A percentile compares a stretch with the other conserved stretches of the same genome.
phyloP scores from a whole-genome alignment of 2,113 vertebrate species.

The zebrafish (Danio rerio) region GRCz12tu NC_133177.1:41524501-41525000 shows the following conservation, averaged over 20 bases:
- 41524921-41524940: too few species aligned
- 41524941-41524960: too few species aligned
- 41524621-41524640: constrained; percentile 34
- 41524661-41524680: background rate
- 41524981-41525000: too few species aligned
- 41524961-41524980: too few species aligned
- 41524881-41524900: too few species aligned
- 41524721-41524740: constrained; percentile 47
- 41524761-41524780: background rate
- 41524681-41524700: constrained; percentile 23
- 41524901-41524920: too few species aligned
- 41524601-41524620: constrained; percentile 54
- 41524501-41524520: constrained; percentile 65
- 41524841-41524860: too few species aligned
- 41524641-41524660: constrained; percentile 46
- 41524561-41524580: constrained; percentile 68
- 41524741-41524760: constrained; percentile 29
- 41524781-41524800: background rate
- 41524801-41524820: background rate
- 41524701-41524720: background rate
- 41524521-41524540: constrained; percentile 64
- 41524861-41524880: too few species aligned
- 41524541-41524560: constrained; percentile 69
- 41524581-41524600: constrained; percentile 67
- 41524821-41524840: too few species aligned